Conservation (phyloP, 2,888 invertebrate species). For the Archips xylosteana region DNA sequence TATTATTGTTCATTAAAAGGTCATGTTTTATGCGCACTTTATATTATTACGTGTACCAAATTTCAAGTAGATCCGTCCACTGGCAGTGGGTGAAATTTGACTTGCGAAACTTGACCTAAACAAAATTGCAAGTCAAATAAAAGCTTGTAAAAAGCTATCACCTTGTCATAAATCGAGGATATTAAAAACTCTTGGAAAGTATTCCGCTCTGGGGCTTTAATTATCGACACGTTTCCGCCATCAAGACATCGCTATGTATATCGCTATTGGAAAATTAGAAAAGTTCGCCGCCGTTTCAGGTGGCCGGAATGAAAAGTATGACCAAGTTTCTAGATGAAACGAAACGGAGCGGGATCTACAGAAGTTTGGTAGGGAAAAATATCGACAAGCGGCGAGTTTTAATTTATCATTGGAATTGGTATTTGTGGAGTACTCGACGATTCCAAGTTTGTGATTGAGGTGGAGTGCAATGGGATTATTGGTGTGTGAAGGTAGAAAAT, state of each 20-base stretch:
- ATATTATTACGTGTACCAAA: no score
- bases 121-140: no score
- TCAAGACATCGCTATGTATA: conserved; percentile 40
- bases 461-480: not conserved
- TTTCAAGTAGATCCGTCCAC: no score
- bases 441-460: conserved; percentile 12
- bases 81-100: not conserved
- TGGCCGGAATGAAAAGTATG: conserved; percentile 67
- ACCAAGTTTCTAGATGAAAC: conserved; percentile 69
- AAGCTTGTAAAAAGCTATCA: not conserved
- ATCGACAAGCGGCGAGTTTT: conserved; percentile 39
- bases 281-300: conserved; percentile 70
- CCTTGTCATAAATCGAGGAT: conserved; percentile 7
- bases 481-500: not conserved
- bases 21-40: no score
- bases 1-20: no score
- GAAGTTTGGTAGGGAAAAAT: conserved; percentile 57
- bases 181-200: conserved; percentile 28
- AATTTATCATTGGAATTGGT: conserved; percentile 34
- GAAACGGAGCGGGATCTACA: conserved; percentile 46
- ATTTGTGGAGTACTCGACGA: conserved; percentile 22
- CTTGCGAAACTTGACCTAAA: no score
- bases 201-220: conserved; percentile 50
- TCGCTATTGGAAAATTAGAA: conserved; percentile 79
- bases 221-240: conserved; percentile 54